phyloP scores from a whole-genome alignment of 2,888 invertebrate genomes.

The Melanophora roralis region DNA sequence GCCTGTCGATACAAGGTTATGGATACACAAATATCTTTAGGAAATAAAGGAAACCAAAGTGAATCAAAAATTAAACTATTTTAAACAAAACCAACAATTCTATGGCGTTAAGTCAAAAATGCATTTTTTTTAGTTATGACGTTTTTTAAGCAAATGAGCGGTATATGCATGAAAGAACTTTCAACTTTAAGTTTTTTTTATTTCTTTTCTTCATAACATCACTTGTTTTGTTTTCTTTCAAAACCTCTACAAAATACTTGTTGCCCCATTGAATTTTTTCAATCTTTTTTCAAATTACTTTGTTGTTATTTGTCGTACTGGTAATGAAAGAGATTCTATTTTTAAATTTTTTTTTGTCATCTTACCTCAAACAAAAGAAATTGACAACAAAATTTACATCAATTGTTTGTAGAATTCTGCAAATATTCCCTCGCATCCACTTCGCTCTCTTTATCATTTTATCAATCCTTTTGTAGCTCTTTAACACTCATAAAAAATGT shows the following conservation, averaged over 20 bases:
- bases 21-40: too few species aligned
- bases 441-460: too few species aligned
- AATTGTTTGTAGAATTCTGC: neutral
- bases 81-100: too few species aligned
- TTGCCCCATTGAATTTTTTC: neutral
- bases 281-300: neutral
- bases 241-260: neutral
- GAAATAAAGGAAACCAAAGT: too few species aligned
- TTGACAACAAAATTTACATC: slow-evolving; percentile 25
- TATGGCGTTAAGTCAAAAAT: neutral
- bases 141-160: too few species aligned
- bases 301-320: neutral
- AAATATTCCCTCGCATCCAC: too few species aligned
- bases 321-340: neutral
- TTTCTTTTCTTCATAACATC: neutral
- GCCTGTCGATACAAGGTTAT: too few species aligned
- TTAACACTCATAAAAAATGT: neutral
- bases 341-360: neutral
- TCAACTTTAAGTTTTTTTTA: neutral
- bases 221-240: neutral
- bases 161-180: too few species aligned
- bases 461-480: too few species aligned
- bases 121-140: too few species aligned
- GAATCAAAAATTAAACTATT: too few species aligned
- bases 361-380: slow-evolving; percentile 19